Base-by-base conservation (phyloP, 92 coral and sea anemone species). In the Hydrozoanthus gracilis region DNA sequence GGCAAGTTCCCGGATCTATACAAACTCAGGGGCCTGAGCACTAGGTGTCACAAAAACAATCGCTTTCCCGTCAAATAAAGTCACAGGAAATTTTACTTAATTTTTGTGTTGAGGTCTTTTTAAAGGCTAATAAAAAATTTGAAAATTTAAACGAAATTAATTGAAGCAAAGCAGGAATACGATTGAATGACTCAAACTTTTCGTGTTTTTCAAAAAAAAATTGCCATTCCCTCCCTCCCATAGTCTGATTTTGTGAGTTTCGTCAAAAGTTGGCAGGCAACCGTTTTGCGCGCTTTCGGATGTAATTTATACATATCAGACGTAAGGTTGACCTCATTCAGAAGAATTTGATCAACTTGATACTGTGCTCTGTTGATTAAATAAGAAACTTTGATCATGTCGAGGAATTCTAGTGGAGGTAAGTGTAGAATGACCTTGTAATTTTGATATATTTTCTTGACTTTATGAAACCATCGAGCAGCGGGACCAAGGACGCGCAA, bases 201-300 rank as follows among this genome's bases (percentile, higher is more conserved):
- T 14, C 15, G n/a, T 60, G 14, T 70, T 70, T 35, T 20, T 46
- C 47, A 18, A 15, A 70, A 27, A 27, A 70, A 47, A 13, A 3
- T 72, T 45, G 8, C 67, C 70, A 18, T 15, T 14, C 55, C 70
- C 71, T 48, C 52, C 71, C 71, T 65, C 71, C 35, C 83, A 79
- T 17, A 79, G 84, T 79, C 1, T 77, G 4, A 76, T 16, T 52
- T 52, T 20, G 65, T 48, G 27, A 8, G 16, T 62, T 62, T 7
- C 56, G 44, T 71, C 50, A 51, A 8, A 8, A 18, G 6, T 45
- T 79, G 84, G 46, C 84, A 62, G 39, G 52, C 83, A 79, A 79
- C 73, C 84, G 84, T 79, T 79, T 78, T 79, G 61, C 84, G 84
- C 84, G 84, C 84, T 79, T 27, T 79, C 73, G 11, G 72, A 78